Evolutionary conservation across 2,888 invertebrate genomes (phyloP).

Genomic region (Proisotoma minuta): DNA sequence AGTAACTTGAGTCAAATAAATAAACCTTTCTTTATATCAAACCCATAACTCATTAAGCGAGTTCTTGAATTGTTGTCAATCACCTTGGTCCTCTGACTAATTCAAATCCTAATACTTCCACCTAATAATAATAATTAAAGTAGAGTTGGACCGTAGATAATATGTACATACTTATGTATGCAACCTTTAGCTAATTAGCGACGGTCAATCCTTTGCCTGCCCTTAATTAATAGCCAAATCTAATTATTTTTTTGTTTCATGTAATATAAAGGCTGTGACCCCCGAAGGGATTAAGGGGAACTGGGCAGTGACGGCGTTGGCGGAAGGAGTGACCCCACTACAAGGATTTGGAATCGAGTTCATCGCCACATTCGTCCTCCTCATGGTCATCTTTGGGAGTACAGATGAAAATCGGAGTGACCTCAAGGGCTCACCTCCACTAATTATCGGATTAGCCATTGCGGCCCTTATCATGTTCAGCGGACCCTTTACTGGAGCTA

Average conservation of each 20-base stretch:
- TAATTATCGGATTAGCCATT: conserved; percentile 54
- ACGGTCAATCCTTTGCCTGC: neutral
- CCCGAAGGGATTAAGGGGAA: conserved; percentile 48
- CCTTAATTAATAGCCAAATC: neutral
- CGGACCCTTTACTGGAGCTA: conserved; percentile 53
- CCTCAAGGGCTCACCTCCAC: conserved; percentile 51
- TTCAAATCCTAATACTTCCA: neutral
- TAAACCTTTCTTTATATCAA: neutral
- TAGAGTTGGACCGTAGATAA: too few relatives aligned
- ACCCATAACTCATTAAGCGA: neutral
- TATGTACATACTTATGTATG: too few relatives aligned
- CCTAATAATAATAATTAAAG: too few relatives aligned
- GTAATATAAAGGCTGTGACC: conserved; percentile 47
- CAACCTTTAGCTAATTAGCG: neutral
- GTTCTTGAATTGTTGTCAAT: neutral
- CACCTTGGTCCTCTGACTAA: neutral
- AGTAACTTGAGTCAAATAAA: neutral
- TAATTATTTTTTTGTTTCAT: neutral
- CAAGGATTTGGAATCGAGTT: conserved; percentile 54
- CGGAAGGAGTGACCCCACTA: conserved; percentile 44
- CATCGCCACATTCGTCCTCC: conserved; percentile 53
- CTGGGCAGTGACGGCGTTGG: conserved; percentile 49
- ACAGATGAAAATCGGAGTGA: conserved; percentile 51
- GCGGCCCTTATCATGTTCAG: conserved; percentile 47
- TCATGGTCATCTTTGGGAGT: conserved; percentile 52